phyloP scores from a whole-genome alignment of 2,888 invertebrate genomes.

The Helleia helle region DNA sequence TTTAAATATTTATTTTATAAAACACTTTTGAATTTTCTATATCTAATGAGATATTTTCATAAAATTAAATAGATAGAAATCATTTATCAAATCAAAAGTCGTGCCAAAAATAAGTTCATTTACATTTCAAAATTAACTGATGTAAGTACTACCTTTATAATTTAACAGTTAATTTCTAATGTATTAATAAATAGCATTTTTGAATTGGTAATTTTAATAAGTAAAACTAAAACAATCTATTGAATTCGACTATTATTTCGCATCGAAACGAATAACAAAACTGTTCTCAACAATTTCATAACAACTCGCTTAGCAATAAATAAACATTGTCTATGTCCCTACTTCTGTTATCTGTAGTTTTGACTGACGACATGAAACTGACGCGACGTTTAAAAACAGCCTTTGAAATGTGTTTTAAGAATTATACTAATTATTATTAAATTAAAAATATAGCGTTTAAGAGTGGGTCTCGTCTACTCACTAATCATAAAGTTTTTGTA shows the following conservation, averaged over 20 bases:
- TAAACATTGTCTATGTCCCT: conserved; percentile 29
- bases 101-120: neutral
- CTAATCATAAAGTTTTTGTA: conserved; percentile 53
- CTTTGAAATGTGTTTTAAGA: conserved; percentile 19
- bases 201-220: neutral
- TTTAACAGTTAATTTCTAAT: neutral
- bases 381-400: conserved; percentile 15
- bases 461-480: conserved; percentile 39
- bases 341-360: conserved; percentile 9
- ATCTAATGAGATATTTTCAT: neutral
- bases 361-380: neutral
- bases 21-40: neutral
- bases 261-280: conserved; percentile 24
- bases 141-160: neutral
- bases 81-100: neutral
- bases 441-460: conserved; percentile 21
- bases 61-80: neutral
- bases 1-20: neutral
- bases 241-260: conserved; percentile 12
- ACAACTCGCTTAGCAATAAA: conserved; percentile 30
- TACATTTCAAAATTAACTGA: neutral
- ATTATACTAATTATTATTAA: conserved; percentile 40
- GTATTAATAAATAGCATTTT: neutral
- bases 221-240: conserved; percentile 16
- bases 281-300: conserved; percentile 28